phyloP scores from a whole-genome alignment of 35 echinoderm and acorn worm genomes.

The Ptychodera flava region DNA sequence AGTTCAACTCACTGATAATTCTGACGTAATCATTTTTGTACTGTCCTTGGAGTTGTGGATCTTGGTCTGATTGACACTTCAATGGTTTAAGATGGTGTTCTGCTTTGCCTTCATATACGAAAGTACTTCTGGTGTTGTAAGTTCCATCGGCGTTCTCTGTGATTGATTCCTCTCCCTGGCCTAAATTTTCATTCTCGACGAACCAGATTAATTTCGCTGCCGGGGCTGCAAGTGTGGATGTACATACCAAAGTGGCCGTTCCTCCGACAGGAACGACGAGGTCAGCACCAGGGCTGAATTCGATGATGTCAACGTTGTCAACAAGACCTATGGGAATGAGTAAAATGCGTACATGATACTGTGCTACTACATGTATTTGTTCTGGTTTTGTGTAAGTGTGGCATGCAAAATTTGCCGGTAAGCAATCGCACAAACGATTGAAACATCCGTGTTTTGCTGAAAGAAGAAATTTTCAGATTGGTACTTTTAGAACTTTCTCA shows the following conservation, averaged over 20 bases:
- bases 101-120: neutral
- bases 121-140: neutral
- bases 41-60: neutral
- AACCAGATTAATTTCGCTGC: neutral
- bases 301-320: neutral
- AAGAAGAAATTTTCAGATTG: no score
- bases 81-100: neutral
- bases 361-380: no score
- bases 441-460: no score
- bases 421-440: no score
- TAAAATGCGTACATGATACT: no score
- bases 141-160: neutral
- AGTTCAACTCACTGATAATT: neutral
- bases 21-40: neutral
- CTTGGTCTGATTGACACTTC: neutral
- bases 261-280: neutral
- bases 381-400: no score
- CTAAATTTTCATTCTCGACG: neutral
- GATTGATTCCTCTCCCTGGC: neutral
- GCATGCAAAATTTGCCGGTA: no score
- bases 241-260: neutral
- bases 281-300: neutral
- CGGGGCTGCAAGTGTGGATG: neutral
- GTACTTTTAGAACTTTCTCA: no score
- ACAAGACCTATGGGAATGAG: neutral